Conservation (phyloP, 1,140 invertebrate species). For the Drosophila ogumai region DNA sequence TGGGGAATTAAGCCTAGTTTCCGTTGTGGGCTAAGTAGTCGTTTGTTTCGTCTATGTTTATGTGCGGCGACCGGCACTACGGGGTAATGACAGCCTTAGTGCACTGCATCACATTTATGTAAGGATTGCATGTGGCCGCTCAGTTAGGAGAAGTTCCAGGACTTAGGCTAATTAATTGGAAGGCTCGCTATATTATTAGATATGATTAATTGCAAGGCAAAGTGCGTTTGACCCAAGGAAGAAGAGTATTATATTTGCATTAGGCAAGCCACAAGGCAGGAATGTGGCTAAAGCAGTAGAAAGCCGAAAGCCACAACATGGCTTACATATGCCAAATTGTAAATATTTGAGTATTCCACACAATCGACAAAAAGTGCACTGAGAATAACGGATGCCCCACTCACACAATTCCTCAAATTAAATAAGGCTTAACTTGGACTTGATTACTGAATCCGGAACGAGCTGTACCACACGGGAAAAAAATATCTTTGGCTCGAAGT, state of each 20-base stretch:
- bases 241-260: slow-evolving; percentile 60
- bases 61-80: slow-evolving; percentile 39
- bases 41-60: slow-evolving; percentile 13
- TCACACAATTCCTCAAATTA: neutral
- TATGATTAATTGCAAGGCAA: slow-evolving; percentile 18
- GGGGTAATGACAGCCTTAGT: slow-evolving; percentile 45
- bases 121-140: slow-evolving; percentile 22
- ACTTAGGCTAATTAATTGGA: slow-evolving; percentile 47
- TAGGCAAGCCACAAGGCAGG: slow-evolving; percentile 42
- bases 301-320: slow-evolving; percentile 35
- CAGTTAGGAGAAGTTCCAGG: slow-evolving; percentile 15
- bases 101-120: slow-evolving; percentile 45
- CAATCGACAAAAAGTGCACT: slow-evolving; percentile 21
- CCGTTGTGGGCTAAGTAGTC: slow-evolving; percentile 45
- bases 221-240: slow-evolving; percentile 5
- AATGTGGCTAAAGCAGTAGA: slow-evolving; percentile 13
- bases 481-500: neutral
- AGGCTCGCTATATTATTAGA: neutral
- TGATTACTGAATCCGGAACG: neutral
- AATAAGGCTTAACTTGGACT: slow-evolving; percentile 1
- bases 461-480: neutral
- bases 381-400: neutral
- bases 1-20: slow-evolving; percentile 45
- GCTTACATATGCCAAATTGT: slow-evolving; percentile 46
- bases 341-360: slow-evolving; percentile 50